phyloP scores from a whole-genome alignment of 1,140 invertebrate species.

The Tribolium castaneum region DNA sequence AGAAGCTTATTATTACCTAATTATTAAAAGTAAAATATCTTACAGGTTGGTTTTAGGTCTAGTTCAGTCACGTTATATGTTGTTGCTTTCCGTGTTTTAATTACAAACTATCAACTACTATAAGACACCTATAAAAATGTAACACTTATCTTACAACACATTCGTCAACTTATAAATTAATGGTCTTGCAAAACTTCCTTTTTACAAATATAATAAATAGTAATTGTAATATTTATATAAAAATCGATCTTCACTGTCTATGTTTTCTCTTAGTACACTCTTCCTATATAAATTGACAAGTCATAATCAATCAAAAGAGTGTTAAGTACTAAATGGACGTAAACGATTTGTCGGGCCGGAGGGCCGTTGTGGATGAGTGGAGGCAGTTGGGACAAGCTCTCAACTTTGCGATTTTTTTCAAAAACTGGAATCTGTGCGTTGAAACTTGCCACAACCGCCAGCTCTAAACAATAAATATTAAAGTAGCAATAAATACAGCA shows the following conservation, averaged over 20 bases:
- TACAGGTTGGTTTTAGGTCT: conserved; percentile 54
- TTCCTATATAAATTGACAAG: conserved; percentile 43
- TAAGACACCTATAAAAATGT: conserved; percentile 60
- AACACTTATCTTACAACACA: conserved; percentile 60
- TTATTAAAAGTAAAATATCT: conserved; percentile 58
- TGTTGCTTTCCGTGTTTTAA: conserved; percentile 46
- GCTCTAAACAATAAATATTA: conserved; percentile 46
- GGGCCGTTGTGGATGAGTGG: conserved; percentile 19
- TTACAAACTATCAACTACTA: conserved; percentile 57
- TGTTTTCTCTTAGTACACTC: conserved; percentile 36
- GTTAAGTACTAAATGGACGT: conserved; percentile 58
- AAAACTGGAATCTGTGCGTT: background rate
- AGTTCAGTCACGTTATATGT: conserved; percentile 55
- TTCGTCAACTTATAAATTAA: conserved; percentile 46
- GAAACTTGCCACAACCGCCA: background rate
- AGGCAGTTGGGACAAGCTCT: background rate
- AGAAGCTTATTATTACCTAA: conserved; percentile 54
- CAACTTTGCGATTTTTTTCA: no score
- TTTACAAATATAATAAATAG: conserved; percentile 57
- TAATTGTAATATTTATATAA: conserved; percentile 52
- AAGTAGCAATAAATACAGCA: conserved; percentile 50
- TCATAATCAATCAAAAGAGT: conserved; percentile 39
- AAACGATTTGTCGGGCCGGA: conserved; percentile 43
- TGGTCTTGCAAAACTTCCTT: conserved; percentile 49
- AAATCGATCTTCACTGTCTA: conserved; percentile 48